Evolutionary conservation across 2,888 invertebrate genomes (phyloP), one percentile per base, ranked within the genome.

Genomic region (Aphidius colemani): DNA sequence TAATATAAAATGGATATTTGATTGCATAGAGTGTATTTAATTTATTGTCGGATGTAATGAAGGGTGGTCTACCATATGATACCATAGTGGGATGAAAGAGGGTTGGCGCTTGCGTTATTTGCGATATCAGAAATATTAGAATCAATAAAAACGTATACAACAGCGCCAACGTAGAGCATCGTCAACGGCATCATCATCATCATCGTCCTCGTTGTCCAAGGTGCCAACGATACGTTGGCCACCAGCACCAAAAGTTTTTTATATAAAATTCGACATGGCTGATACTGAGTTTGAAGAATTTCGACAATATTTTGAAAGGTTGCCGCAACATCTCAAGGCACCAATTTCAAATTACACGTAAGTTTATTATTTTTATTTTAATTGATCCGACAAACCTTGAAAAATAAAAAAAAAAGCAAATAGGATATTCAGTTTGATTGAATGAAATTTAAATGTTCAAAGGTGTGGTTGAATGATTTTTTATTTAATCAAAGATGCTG

Each of bases 261-360:
- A 18, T 18, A 11, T 13, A 48, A 7, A 48, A 48, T 40, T 30
- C 30, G 18, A 7, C 85, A 95, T 95, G 95, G 95, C 94, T 78
- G 95, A 95, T 87, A 91, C 90, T 83, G 95, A 95, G 85, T 95
- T 93, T 85, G 95, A 95, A 85, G 93, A 95, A 87, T 94, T 95
- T 86, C 90, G 91, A 78, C 90, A 91, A 78, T 90, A 90, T 82
- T 94, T 93, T 83, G 93, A 94, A 78, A 88, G 89, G 84, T 85
- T 92, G 82, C 90, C 92, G 66, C 91, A 91, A 80, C 90, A 90
- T 77, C 88, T 89, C 71, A 91, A 89, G 81, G 90, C 90, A 59
- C 89, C 94, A 61, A 88, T 92, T 73, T 91, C 92, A 65, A 93
- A 92, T 84, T 95, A 95, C 84, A 94, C 93, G 95, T 95, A 88